These are phyloP conservation scores for Meteorus colon DNA, from an alignment of 2,888 invertebrate genomes.

Conservation along the genomic window DNA sequence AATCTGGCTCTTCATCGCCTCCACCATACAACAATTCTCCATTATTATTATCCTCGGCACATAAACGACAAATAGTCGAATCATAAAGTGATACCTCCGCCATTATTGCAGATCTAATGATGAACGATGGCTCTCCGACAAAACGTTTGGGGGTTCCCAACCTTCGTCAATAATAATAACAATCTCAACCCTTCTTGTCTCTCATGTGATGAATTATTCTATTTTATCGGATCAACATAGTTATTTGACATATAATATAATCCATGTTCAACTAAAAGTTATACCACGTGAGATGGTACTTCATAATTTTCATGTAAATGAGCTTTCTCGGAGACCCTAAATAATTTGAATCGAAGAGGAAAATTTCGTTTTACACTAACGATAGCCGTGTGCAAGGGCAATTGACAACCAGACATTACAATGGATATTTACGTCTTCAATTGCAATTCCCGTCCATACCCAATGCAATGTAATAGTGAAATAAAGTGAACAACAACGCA, in stretches of 20 bases:
- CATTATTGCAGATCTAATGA: slow-evolving; percentile 53
- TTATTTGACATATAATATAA: background rate
- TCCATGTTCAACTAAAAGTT: background rate
- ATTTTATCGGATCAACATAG: background rate
- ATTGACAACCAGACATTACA: background rate
- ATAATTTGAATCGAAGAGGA: background rate
- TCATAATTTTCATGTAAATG: background rate
- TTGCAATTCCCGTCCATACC: background rate
- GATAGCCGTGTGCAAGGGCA: background rate
- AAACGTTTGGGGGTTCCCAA: background rate
- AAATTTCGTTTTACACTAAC: background rate
- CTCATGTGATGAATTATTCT: background rate
- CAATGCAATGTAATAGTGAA: background rate
- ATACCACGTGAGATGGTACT: background rate
- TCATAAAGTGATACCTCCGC: slow-evolving; percentile 76
- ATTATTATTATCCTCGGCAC: slow-evolving; percentile 83
- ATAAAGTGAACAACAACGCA: background rate
- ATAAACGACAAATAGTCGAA: slow-evolving; percentile 84
- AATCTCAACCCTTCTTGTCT: background rate
- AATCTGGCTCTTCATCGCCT: slow-evolving; percentile 73
- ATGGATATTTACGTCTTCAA: background rate
- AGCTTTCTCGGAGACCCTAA: background rate
- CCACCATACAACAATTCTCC: slow-evolving; percentile 79
- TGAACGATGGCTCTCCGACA: background rate
- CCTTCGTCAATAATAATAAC: background rate